These are phyloP conservation scores for Ips typographus DNA, from an alignment of 1,140 invertebrate genomes.

Conservation along the genomic window DNA sequence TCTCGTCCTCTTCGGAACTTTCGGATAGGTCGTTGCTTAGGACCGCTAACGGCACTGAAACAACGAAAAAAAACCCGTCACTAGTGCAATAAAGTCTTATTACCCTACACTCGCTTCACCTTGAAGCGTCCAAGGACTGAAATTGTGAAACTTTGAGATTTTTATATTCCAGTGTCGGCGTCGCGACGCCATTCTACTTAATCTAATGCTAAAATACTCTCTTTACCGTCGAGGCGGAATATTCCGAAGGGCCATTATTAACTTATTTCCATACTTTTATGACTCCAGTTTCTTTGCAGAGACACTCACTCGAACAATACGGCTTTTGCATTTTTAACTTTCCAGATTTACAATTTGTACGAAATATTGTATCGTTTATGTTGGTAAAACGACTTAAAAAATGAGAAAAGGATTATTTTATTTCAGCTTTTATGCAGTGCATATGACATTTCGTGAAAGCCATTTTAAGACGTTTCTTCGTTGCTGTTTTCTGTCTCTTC, in stretches of 20 bases:
- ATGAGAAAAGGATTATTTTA: not conserved
- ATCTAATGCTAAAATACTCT: not conserved
- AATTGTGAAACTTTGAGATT: not conserved
- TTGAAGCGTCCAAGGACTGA: not conserved
- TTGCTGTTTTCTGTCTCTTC: too few species aligned
- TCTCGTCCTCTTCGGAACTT: conserved; percentile 40
- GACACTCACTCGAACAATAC: not conserved
- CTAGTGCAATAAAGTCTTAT: too few species aligned
- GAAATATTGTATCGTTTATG: not conserved
- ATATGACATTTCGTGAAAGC: not conserved
- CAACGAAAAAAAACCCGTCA: not conserved
- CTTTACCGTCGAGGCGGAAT: conserved; percentile 9
- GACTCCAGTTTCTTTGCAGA: conserved; percentile 4
- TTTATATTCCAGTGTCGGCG: conserved; percentile 8
- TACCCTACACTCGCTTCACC: not conserved
- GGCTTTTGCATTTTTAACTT: conserved; percentile 12
- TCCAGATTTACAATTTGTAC: not conserved
- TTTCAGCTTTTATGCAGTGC: not conserved
- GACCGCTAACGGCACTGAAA: conserved; percentile 40
- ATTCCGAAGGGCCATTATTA: conserved; percentile 18
- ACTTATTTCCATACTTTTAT: conserved; percentile 18
- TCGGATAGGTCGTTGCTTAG: conserved; percentile 37
- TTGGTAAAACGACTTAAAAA: not conserved
- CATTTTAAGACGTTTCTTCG: not conserved
- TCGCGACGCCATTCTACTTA: not conserved